These are phyloP conservation scores for Drosophila rhopaloa DNA, from an alignment of 1,140 invertebrate species.

Conservation along the genomic window DNA sequence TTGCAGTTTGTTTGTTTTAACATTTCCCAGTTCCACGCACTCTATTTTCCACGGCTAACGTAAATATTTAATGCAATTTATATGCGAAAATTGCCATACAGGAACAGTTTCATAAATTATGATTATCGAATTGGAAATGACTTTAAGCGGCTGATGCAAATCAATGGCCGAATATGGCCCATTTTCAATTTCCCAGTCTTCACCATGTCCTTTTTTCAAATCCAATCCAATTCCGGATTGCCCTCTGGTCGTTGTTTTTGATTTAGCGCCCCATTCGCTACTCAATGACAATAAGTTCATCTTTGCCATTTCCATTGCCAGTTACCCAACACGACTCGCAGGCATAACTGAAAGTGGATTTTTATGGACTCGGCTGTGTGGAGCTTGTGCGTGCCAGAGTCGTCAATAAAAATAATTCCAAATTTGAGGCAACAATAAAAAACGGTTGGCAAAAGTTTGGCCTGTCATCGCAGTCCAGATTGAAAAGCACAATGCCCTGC, in stretches of 20 bases:
- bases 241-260: constrained; percentile 64
- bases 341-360: constrained; percentile 49
- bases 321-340: constrained; percentile 12
- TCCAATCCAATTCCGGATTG: constrained; percentile 11
- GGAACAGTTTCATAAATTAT: constrained; percentile 40
- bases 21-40: not conserved
- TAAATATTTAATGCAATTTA: constrained; percentile 54
- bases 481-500: constrained; percentile 24
- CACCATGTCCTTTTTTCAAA: not conserved
- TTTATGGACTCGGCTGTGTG: constrained; percentile 53
- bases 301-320: constrained; percentile 25
- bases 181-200: constrained; percentile 23
- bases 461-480: constrained; percentile 18
- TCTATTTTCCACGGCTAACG: not conserved
- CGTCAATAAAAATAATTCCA: constrained; percentile 78
- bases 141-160: constrained; percentile 29
- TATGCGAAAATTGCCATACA: constrained; percentile 8
- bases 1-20: constrained; percentile 7
- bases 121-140: constrained; percentile 30
- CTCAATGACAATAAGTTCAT: constrained; percentile 50
- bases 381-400: constrained; percentile 7
- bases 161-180: constrained; percentile 2
- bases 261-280: constrained; percentile 46
- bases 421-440: constrained; percentile 74
- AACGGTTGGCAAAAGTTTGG: constrained; percentile 45